These are phyloP conservation scores for Apis dorsata DNA, from an alignment of 1,140 invertebrate genomes.

Conservation along the genomic window DNA sequence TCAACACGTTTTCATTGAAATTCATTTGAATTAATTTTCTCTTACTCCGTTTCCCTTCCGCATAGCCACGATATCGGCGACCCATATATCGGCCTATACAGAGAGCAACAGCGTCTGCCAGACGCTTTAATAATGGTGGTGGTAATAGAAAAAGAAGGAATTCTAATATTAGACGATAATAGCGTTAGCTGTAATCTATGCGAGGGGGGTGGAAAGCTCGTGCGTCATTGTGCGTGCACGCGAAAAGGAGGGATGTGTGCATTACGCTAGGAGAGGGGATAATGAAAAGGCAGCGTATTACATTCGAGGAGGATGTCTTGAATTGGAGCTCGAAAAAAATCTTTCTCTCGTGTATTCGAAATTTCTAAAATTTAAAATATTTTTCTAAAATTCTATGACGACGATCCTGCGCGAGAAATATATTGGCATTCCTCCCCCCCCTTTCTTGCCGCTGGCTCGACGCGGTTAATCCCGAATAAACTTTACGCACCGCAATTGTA, in stretches of 20 bases:
- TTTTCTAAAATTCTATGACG: slow-evolving; percentile 57
- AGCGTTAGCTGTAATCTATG: background rate
- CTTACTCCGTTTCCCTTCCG: too few relatives aligned
- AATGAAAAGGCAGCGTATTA: background rate
- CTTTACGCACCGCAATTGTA: slow-evolving; percentile 71
- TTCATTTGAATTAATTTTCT: too few relatives aligned
- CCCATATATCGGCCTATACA: too few relatives aligned
- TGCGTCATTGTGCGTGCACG: background rate
- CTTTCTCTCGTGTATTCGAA: too few relatives aligned
- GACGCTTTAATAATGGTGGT: background rate
- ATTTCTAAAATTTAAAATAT: too few relatives aligned
- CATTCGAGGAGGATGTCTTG: too few relatives aligned
- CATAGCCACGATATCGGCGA: too few relatives aligned
- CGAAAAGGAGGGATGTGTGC: background rate
- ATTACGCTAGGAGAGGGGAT: background rate
- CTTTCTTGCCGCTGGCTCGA: slow-evolving; percentile 64
- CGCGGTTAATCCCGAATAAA: slow-evolving; percentile 70
- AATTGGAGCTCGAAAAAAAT: too few relatives aligned
- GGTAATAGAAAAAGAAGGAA: background rate
- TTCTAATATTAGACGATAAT: background rate
- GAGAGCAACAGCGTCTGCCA: background rate
- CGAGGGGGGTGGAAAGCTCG: too few relatives aligned
- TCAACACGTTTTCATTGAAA: too few relatives aligned
- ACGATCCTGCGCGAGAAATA: background rate
- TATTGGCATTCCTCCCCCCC: background rate